phyloP scores from a whole-genome alignment of 1,140 invertebrate genomes.

The Wiebesia pumilae region DNA sequence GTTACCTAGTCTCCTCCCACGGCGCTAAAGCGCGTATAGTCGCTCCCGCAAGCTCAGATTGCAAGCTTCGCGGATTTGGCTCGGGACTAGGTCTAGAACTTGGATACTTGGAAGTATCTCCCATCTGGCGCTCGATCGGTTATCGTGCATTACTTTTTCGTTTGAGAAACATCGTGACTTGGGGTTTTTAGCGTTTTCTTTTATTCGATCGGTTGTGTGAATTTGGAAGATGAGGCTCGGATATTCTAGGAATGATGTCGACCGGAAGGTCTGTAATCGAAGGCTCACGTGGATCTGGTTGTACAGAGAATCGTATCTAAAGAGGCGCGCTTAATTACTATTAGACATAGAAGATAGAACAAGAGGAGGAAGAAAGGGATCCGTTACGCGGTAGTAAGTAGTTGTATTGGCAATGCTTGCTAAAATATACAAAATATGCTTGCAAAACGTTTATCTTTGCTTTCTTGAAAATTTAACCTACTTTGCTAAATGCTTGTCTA shows the following conservation, averaged over 20 bases:
- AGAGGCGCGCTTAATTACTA: slow-evolving; percentile 1
- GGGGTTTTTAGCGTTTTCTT: no score
- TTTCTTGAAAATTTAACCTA: no score
- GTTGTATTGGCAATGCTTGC: background rate
- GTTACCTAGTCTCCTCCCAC: background rate
- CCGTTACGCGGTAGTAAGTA: slow-evolving; percentile 32
- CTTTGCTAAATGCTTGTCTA: no score
- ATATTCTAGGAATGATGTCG: background rate
- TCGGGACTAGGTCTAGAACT: no score
- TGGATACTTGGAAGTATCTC: no score
- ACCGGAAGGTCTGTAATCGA: background rate
- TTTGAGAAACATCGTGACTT: no score
- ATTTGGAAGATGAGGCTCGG: background rate
- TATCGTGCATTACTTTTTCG: no score
- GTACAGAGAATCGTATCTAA: background rate
- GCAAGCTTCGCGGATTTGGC: slow-evolving; percentile 13
- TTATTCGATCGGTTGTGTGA: background rate
- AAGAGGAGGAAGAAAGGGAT: background rate
- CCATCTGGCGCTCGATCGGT: no score
- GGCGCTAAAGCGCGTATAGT: slow-evolving; percentile 22
- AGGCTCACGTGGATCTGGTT: slow-evolving; percentile 4
- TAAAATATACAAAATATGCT: no score
- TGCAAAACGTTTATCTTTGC: no score
- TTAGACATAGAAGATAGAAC: background rate
- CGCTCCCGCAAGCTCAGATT: slow-evolving; percentile 40